These are phyloP conservation scores for Corynorhinus townsendii DNA, from an alignment of 2,113 vertebrate species.

Conservation along the genomic window DNA sequence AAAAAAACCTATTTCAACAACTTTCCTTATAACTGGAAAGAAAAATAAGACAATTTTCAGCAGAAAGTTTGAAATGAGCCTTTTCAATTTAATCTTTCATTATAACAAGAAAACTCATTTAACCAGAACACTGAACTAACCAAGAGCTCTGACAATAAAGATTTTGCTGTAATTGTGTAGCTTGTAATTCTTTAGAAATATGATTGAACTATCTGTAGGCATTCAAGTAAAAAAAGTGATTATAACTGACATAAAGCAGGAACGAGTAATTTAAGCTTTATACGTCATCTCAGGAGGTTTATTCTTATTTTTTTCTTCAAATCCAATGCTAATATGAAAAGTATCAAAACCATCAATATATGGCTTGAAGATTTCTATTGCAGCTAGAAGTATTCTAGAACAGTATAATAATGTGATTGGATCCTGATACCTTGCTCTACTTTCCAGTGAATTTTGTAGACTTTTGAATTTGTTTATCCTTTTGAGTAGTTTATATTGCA, in stretches of 20 bases:
- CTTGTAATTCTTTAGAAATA: constrained; percentile 25
- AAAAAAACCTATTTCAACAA: background rate
- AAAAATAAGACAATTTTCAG: background rate
- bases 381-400: background rate
- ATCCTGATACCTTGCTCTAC: background rate
- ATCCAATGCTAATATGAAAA: background rate
- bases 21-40: background rate
- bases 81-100: constrained; percentile 9
- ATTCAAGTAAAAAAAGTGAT: constrained; percentile 4
- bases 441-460: background rate
- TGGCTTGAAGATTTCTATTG: background rate
- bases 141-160: background rate
- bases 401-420: background rate
- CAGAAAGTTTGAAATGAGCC: background rate
- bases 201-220: background rate
- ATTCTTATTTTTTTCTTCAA: background rate
- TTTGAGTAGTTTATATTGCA: background rate
- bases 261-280: constrained; percentile 3
- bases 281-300: background rate
- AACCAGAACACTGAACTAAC: constrained; percentile 6
- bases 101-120: constrained; percentile 28
- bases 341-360: background rate
- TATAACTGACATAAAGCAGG: constrained; percentile 9
- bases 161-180: background rate
- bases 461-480: background rate